Percentiles rank a stretch among this genome's conserved stretches.
Evolutionary conservation across 2,888 invertebrate genomes (phyloP).

Genomic region (Xestia sexstrigata): DNA sequence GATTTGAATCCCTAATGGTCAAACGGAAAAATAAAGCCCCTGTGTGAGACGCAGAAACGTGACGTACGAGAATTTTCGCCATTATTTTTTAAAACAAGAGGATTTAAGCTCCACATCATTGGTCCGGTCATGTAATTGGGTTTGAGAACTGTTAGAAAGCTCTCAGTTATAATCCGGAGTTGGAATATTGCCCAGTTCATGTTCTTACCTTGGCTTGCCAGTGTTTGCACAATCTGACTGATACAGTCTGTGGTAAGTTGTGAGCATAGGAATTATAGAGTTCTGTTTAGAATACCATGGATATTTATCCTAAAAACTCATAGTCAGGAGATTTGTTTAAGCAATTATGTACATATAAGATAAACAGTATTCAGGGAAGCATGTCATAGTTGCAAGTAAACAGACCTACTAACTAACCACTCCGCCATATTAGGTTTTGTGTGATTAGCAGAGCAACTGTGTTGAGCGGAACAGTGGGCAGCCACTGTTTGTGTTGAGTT

Average conservation of each 20-base stretch:
- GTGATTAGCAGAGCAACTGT: conserved; percentile 28
- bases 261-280: not conserved
- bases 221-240: not conserved
- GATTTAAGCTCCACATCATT: conserved; percentile 35
- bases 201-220: conserved; percentile 22
- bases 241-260: conserved; percentile 4
- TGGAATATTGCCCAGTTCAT: conserved; percentile 43
- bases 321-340: not conserved
- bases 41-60: conserved; percentile 44
- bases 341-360: not conserved
- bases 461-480: conserved; percentile 16
- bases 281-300: not conserved
- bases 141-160: conserved; percentile 46
- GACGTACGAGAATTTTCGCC: conserved; percentile 37
- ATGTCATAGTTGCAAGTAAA: not conserved
- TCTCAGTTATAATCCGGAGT: conserved; percentile 39
- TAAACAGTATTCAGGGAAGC: not conserved
- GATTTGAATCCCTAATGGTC: conserved; percentile 82
- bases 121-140: conserved; percentile 39
- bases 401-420: conserved; percentile 1
- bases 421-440: conserved; percentile 27
- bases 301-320: not conserved
- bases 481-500: conserved; percentile 16
- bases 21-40: conserved; percentile 53
- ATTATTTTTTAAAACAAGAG: conserved; percentile 46